phyloP scores from a whole-genome alignment of 2,113 vertebrate species.

The Microcebus tavaratra region DNA sequence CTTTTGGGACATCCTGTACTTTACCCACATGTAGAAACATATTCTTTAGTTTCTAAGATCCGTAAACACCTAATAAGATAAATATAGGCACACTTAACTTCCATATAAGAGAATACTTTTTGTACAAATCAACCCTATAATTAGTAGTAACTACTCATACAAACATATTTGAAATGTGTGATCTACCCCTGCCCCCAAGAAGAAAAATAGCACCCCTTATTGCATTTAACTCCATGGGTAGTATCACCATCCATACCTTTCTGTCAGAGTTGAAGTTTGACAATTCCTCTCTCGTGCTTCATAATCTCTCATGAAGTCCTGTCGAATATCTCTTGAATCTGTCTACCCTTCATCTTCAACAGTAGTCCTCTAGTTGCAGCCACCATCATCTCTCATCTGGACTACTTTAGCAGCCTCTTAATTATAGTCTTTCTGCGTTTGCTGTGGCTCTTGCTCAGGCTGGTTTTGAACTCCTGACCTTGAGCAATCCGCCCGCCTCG shows the following conservation, averaged over 20 bases:
- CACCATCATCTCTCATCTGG: neutral
- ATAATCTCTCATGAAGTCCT: neutral
- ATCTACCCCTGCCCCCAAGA: neutral
- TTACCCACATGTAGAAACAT: neutral
- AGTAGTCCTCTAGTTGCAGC: neutral
- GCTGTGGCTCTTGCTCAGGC: too few relatives aligned
- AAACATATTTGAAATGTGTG: slow-evolving; percentile 2
- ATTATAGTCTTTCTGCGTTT: neutral
- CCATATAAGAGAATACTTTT: neutral
- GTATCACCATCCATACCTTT: neutral
- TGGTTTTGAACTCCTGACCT: too few relatives aligned
- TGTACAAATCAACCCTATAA: neutral
- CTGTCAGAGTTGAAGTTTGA: neutral
- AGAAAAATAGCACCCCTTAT: neutral
- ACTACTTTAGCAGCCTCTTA: neutral
- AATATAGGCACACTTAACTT: neutral
- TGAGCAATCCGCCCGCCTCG: too few relatives aligned
- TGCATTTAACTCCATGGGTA: neutral
- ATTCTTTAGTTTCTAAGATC: neutral
- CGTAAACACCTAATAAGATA: neutral
- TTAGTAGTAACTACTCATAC: neutral
- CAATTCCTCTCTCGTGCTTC: neutral
- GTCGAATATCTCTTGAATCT: neutral
- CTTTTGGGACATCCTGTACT: neutral
- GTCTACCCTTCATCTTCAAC: neutral